phyloP scores from a whole-genome alignment of 2,888 invertebrate species.

The Caenorhabditis zanzibari region DNA sequence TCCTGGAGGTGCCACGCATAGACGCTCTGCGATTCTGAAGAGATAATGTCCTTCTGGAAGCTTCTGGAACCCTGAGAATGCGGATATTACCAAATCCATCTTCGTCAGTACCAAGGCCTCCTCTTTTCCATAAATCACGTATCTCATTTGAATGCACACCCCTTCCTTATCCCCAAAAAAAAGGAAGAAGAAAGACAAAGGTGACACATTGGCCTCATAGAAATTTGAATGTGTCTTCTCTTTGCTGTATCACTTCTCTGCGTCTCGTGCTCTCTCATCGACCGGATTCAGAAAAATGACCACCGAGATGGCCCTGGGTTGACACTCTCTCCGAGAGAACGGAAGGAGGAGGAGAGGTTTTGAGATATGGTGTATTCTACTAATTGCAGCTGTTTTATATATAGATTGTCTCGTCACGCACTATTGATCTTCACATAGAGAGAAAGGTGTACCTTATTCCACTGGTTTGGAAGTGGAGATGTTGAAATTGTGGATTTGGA shows the following conservation, averaged over 20 bases:
- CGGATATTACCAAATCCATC: no score
- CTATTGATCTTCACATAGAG: conserved; percentile 32
- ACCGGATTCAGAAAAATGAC: background rate
- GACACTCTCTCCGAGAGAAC: background rate
- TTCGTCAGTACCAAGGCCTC: no score
- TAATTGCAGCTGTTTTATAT: conserved; percentile 60
- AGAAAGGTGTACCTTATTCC: background rate
- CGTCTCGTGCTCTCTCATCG: background rate
- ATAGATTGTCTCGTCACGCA: conserved; percentile 23
- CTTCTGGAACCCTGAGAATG: no score
- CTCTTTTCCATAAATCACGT: no score
- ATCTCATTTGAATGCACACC: background rate
- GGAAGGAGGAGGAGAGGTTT: background rate
- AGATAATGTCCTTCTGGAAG: no score
- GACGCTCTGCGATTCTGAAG: no score
- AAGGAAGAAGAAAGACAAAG: conserved; percentile 3
- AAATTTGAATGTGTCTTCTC: no score
- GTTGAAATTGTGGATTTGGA: no score
- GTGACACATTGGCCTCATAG: background rate
- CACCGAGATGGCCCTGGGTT: background rate
- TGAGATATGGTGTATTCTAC: conserved; percentile 17
- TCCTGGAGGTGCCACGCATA: no score
- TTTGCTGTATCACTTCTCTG: background rate
- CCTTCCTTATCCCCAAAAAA: no score
- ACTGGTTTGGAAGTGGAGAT: background rate